Conservation (phyloP, 2,113 vertebrate genomes). For the Mus musculus region GRCm39 chr3:40567001-40567500, state of each 20-base stretch:
- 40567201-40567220: neutral
- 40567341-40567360: conserved; percentile 24
- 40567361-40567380: neutral
- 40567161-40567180: neutral
- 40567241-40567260: neutral
- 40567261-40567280: neutral
- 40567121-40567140: neutral
- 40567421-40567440: neutral
- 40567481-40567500: conserved; percentile 62
- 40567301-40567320: conserved; percentile 30
- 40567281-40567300: conserved; percentile 23
- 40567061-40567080: neutral
- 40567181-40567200: neutral
- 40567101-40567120: neutral
- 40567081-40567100: neutral
- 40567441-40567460: neutral
- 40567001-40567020: neutral
- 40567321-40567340: conserved; percentile 55
- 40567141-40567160: neutral
- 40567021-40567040: neutral
- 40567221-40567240: neutral
- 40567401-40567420: conserved; percentile 58
- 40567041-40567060: neutral
- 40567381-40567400: neutral
- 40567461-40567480: conserved; percentile 35